Conservation (phyloP, 1,140 invertebrate species). For the Bathynomus jamesi region DNA sequence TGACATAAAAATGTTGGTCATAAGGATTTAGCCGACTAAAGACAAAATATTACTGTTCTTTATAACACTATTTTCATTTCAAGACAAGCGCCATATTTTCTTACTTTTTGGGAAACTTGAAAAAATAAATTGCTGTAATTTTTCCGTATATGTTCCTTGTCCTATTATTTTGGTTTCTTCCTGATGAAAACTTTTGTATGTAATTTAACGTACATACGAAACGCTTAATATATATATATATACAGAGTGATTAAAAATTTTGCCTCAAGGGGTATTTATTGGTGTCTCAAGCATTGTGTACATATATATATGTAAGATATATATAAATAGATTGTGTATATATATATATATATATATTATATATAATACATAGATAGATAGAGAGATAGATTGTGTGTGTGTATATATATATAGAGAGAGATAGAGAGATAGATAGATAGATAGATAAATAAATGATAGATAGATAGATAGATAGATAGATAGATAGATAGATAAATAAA, state of each 20-base stretch:
- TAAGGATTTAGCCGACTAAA: background rate
- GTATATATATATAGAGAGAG: too few species aligned
- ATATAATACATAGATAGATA: too few species aligned
- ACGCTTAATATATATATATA: background rate
- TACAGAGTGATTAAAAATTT: too few species aligned
- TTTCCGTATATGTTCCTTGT: background rate
- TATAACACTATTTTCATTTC: background rate
- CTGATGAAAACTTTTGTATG: background rate
- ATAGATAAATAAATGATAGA: too few species aligned
- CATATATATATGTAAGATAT: conserved; percentile 1
- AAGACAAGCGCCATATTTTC: background rate
- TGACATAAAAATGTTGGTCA: background rate
- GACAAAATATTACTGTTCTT: background rate
- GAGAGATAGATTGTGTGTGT: too few species aligned
- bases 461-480: too few species aligned
- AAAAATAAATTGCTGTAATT: background rate
- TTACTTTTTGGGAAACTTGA: background rate
- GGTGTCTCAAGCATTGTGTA: too few species aligned
- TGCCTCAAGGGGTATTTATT: too few species aligned
- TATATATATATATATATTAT: conserved; percentile 18
- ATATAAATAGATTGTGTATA: conserved; percentile 17
- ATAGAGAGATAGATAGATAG: too few species aligned
- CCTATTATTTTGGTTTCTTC: background rate
- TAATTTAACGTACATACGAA: too few species aligned
- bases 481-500: too few species aligned